Evolutionary conservation across 2,797 vertebrate species (phyloP).

Genomic region (Macropus fuliginosus): DNA sequence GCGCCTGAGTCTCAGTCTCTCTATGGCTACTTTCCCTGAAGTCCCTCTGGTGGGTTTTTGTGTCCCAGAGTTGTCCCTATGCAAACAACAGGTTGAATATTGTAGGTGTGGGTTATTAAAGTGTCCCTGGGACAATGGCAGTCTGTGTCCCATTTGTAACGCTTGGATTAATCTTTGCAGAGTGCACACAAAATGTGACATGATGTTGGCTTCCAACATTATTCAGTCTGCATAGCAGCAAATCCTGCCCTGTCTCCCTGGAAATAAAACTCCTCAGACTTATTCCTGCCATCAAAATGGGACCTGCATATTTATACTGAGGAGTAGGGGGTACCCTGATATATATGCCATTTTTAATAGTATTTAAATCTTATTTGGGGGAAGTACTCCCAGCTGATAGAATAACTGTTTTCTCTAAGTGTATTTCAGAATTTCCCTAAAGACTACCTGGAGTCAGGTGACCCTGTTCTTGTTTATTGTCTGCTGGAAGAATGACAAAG

Average conservation of each 20-base stretch:
- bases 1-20: constrained; percentile 89
- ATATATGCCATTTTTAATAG: background rate
- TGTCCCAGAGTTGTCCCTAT: constrained; percentile 92
- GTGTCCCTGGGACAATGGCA: constrained; percentile 95
- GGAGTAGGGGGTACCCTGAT: constrained; percentile 29
- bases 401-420: background rate
- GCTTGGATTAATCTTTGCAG: constrained; percentile 93
- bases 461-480: background rate
- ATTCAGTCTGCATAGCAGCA: constrained; percentile 97
- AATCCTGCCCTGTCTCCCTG: constrained; percentile 92
- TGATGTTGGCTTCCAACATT: constrained; percentile 91
- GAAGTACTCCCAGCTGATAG: background rate
- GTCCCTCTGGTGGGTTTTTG: constrained; percentile 86
- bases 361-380: constrained; percentile 36
- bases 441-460: constrained; percentile 27
- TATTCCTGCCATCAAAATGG: constrained; percentile 49
- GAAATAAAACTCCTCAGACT: constrained; percentile 86
- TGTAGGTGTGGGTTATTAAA: constrained; percentile 99
- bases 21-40: constrained; percentile 82
- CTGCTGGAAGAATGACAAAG: constrained; percentile 1
- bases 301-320: constrained; percentile 23
- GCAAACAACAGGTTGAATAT: constrained; percentile 99
- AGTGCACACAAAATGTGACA: constrained; percentile 91
- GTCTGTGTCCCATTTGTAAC: constrained; percentile 99
- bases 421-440: background rate